Evolutionary conservation across 2,113 vertebrate species (phyloP).

Genomic region (Halichoeres trimaculatus): DNA sequence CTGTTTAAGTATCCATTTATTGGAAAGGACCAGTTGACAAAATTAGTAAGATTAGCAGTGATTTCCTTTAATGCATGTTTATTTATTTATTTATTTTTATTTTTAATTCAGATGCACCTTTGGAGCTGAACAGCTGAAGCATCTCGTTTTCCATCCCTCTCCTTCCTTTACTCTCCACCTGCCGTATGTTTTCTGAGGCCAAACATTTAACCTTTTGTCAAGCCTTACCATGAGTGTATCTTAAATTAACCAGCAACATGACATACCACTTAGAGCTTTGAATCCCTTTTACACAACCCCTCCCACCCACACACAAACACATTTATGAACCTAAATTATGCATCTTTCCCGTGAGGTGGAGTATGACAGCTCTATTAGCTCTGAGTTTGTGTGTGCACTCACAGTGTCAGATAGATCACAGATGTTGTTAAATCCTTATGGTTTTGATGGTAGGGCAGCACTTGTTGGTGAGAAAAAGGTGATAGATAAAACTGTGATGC

Average conservation of each 20-base stretch:
- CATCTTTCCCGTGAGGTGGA: constrained; percentile 56
- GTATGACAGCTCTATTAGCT: constrained; percentile 60
- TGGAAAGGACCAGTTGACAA: too few species aligned
- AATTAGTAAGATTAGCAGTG: constrained; percentile 29
- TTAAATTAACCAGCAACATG: constrained; percentile 66
- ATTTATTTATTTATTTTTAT: too few species aligned
- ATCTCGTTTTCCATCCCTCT: not conserved
- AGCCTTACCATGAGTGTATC: constrained; percentile 32
- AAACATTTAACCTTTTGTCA: not conserved
- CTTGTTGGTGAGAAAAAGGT: constrained; percentile 1
- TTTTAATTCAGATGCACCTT: constrained; percentile 35
- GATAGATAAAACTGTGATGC: not conserved
- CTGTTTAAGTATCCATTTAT: too few species aligned
- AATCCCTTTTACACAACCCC: constrained; percentile 59
- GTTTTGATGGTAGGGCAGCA: not conserved
- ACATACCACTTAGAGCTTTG: constrained; percentile 67
- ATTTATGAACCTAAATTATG: constrained; percentile 74
- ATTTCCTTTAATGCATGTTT: constrained; percentile 23
- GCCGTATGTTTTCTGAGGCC: constrained; percentile 1
- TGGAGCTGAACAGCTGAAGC: constrained; percentile 20
- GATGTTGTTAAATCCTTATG: constrained; percentile 1
- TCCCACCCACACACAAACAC: constrained; percentile 64
- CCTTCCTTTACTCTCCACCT: not conserved
- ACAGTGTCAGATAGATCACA: not conserved
- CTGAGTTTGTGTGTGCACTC: constrained; percentile 22